Percentiles rank a stretch among this genome's conserved stretches.
Evolutionary conservation across 35 echinoderm and acorn worm genomes (phyloP).

Genomic region (Nesometra sesokonis): DNA sequence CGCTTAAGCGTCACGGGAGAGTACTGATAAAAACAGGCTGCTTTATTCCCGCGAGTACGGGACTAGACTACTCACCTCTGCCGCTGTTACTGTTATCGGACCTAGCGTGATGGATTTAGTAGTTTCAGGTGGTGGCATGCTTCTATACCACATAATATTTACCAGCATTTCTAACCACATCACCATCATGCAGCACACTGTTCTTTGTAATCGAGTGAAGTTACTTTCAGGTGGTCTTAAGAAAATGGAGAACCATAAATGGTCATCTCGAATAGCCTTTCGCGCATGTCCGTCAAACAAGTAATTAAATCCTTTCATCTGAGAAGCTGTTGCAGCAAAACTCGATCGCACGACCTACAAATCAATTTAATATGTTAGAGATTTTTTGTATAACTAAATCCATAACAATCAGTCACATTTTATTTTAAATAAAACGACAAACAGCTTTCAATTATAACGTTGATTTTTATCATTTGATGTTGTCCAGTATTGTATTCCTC

Average conservation of each 20-base stretch:
- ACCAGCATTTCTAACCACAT: conserved; percentile 99
- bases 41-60: no score
- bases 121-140: conserved; percentile 39
- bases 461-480: no score
- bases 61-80: conserved; percentile 84
- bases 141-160: conserved; percentile 87
- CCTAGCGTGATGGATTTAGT: conserved; percentile 59
- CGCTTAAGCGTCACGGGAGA: no score
- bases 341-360: not conserved
- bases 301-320: conserved; percentile 83
- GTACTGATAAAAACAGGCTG: no score
- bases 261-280: conserved; percentile 76
- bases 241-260: conserved; percentile 88
- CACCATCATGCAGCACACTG: conserved; percentile 85
- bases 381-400: no score
- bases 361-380: no score
- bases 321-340: not conserved
- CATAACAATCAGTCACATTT: no score
- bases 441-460: no score
- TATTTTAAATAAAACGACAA: no score
- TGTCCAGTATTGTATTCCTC: no score
- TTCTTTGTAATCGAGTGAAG: conserved; percentile 68
- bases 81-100: conserved; percentile 73
- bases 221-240: conserved; percentile 60
- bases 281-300: conserved; percentile 58